These are phyloP conservation scores for Ceratosolen solmsi DNA, from an alignment of 1,140 invertebrate species.

Conservation along the genomic window DNA sequence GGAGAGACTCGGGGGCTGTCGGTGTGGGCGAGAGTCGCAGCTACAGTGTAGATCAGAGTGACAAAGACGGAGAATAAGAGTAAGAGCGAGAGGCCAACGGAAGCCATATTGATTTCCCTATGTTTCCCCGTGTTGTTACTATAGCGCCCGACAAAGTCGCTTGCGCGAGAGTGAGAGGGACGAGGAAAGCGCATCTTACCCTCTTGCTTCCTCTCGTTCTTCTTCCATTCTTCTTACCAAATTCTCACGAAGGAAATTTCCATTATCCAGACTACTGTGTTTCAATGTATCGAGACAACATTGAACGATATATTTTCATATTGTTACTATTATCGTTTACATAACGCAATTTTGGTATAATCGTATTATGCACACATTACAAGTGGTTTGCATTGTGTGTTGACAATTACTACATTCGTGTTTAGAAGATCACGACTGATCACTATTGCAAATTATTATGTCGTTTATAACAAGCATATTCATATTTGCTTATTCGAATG, in stretches of 20 bases:
- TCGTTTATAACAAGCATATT: too few species aligned
- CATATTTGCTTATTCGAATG: too few species aligned
- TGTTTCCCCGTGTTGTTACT: constrained; percentile 75
- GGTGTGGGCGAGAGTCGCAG: constrained; percentile 40
- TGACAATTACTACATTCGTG: too few species aligned
- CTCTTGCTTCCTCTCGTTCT: constrained; percentile 42
- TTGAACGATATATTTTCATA: neutral
- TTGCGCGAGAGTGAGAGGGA: constrained; percentile 62
- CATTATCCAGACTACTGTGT: neutral
- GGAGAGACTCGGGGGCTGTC: constrained; percentile 36
- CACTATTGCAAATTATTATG: too few species aligned
- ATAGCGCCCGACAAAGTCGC: constrained; percentile 67
- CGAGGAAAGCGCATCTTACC: constrained; percentile 58
- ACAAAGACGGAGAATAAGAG: constrained; percentile 47
- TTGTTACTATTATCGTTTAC: neutral
- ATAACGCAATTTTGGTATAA: too few species aligned
- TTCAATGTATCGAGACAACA: neutral
- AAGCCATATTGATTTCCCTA: constrained; percentile 76
- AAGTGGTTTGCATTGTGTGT: too few species aligned
- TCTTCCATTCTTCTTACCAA: neutral
- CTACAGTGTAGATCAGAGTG: neutral
- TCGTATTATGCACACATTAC: too few species aligned
- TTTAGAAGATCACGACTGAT: too few species aligned
- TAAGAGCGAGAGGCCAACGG: constrained; percentile 63
- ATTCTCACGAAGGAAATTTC: neutral